phyloP scores from a whole-genome alignment of 2,888 invertebrate species.

The Erpobdella octoculata region DNA sequence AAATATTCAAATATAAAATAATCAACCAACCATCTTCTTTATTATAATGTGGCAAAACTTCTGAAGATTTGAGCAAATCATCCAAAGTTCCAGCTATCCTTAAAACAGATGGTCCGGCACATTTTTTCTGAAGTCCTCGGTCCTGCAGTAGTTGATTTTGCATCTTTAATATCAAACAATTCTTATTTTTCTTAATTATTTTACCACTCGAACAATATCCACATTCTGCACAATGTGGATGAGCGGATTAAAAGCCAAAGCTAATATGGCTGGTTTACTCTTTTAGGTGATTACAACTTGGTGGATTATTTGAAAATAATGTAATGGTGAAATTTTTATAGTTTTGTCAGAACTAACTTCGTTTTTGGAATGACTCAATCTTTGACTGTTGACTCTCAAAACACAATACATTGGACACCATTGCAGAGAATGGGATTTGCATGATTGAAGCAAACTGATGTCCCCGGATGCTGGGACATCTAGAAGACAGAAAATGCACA shows the following conservation, averaged over 20 bases:
- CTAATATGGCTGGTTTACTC: too few relatives aligned
- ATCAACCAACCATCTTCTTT: conserved; percentile 8
- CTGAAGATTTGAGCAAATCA: not conserved
- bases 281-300: too few relatives aligned
- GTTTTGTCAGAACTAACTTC: not conserved
- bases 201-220: too few relatives aligned
- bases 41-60: not conserved
- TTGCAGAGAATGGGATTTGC: not conserved
- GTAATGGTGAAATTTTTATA: too few relatives aligned
- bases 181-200: too few relatives aligned
- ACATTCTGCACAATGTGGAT: too few relatives aligned
- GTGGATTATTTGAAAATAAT: too few relatives aligned
- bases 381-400: not conserved
- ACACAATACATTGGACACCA: conserved; percentile 19
- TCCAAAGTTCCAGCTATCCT: not conserved
- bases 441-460: not conserved
- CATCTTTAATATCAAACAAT: too few relatives aligned
- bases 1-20: too few relatives aligned
- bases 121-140: not conserved
- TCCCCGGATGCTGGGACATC: conserved; percentile 21
- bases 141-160: not conserved
- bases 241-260: too few relatives aligned
- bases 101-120: not conserved
- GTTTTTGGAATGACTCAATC: conserved; percentile 5
- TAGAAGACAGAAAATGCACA: not conserved